phyloP scores from a whole-genome alignment of 2,113 vertebrate genomes.

The Larimichthys crocea region DNA sequence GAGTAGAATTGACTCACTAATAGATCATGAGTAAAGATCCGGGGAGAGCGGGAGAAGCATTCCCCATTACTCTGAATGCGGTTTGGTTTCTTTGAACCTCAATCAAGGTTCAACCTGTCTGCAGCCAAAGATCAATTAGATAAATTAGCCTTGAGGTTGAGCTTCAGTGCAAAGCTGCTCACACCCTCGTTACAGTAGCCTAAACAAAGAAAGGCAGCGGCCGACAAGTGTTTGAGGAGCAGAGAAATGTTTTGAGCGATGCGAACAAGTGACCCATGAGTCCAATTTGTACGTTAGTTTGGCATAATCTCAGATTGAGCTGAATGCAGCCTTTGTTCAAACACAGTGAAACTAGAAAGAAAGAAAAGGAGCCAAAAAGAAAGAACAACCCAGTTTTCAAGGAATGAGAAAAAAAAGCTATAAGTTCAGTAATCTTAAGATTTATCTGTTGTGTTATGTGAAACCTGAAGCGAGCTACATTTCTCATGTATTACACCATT shows the following conservation, averaged over 20 bases:
- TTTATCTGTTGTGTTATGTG: background rate
- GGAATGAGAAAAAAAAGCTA: constrained; percentile 1
- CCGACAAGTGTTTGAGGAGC: constrained; percentile 30
- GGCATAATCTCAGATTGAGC: constrained; percentile 45
- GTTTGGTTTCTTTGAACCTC: constrained; percentile 54
- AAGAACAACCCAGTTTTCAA: constrained; percentile 30
- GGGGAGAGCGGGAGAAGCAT: background rate
- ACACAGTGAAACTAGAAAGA: constrained; percentile 26
- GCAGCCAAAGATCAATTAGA: constrained; percentile 63
- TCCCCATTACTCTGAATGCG: constrained; percentile 22
- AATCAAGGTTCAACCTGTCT: constrained; percentile 53
- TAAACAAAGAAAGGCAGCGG: constrained; percentile 43
- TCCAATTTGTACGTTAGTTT: constrained; percentile 55
- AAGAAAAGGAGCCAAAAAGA: constrained; percentile 22
- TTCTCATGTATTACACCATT: background rate
- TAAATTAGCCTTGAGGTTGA: constrained; percentile 36
- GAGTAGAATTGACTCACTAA: constrained; percentile 55
- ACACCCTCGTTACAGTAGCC: constrained; percentile 32
- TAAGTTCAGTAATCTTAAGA: background rate
- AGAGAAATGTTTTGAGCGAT: constrained; percentile 38
- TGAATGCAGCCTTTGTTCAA: constrained; percentile 64
- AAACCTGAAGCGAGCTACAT: background rate
- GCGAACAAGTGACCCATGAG: constrained; percentile 41
- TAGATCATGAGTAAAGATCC: constrained; percentile 50
- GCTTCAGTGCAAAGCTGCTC: constrained; percentile 24